These are phyloP conservation scores for Cariama cristata DNA, from an alignment of 2,113 vertebrate genomes.

Conservation along the genomic window DNA sequence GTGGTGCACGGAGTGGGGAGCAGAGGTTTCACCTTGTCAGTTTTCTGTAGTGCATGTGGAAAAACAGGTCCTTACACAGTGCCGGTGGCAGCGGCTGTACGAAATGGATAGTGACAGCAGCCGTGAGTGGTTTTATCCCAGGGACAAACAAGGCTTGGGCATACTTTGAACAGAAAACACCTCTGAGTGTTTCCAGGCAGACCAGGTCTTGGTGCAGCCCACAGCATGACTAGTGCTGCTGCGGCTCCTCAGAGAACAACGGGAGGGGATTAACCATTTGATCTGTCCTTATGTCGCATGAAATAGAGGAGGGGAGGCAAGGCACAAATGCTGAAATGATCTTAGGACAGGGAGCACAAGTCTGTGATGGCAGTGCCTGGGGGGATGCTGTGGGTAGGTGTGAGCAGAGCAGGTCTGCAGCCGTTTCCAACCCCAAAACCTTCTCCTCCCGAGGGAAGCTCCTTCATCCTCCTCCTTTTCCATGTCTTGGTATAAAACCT, in stretches of 20 bases:
- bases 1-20: background rate
- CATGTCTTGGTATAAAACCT: background rate
- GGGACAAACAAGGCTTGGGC: background rate
- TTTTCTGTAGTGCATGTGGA: rapidly evolving
- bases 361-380: rapidly evolving
- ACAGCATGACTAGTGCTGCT: rapidly evolving
- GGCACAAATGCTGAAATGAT: background rate
- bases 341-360: background rate
- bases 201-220: background rate
- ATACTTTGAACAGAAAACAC: background rate
- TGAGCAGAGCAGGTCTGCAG: background rate
- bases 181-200: rapidly evolving
- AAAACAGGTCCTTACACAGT: background rate
- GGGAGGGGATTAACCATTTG: background rate
- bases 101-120: rapidly evolving
- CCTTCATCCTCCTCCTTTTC: background rate
- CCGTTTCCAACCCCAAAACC: background rate
- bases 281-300: background rate
- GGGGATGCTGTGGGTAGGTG: background rate
- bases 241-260: background rate
- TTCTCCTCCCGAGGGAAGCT: background rate
- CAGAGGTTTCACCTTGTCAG: rapidly evolving
- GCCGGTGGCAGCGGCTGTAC: background rate
- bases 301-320: background rate
- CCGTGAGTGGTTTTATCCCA: background rate